A percentile compares a stretch with the other conserved stretches of the same genome.
Conservation (phyloP, 1,140 invertebrate species). For the Bombus difficillimus region DNA sequence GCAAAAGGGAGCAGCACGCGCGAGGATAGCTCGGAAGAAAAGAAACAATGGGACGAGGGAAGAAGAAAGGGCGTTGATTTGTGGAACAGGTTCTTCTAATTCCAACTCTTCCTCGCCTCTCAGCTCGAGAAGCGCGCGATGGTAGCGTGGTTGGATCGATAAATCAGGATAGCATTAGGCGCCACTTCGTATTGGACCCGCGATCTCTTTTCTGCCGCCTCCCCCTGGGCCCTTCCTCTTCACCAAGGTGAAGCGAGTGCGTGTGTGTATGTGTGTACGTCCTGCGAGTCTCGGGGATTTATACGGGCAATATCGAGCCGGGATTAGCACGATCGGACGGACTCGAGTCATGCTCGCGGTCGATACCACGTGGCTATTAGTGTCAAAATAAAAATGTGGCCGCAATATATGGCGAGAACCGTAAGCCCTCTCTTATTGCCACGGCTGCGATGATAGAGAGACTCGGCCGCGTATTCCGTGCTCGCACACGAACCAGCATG, state of each 20-base stretch:
- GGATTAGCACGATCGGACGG: conserved; percentile 82
- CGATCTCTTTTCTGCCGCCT: conserved; percentile 40
- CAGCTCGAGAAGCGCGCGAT: conserved; percentile 21
- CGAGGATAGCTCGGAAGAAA: neutral
- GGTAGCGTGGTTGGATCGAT: conserved; percentile 67
- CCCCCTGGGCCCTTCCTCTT: neutral
- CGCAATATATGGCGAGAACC: conserved; percentile 79
- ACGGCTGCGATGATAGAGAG: conserved; percentile 72
- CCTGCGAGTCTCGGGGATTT: conserved; percentile 76
- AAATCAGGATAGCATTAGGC: conserved; percentile 78
- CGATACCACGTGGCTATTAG: conserved; percentile 82
- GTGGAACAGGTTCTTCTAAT: conserved; percentile 59
- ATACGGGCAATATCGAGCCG: conserved; percentile 81
- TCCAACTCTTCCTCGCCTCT: conserved; percentile 47
- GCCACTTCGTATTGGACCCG: conserved; percentile 69
- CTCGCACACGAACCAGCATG: conserved; percentile 7
- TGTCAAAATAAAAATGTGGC: conserved; percentile 83
- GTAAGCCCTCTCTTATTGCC: conserved; percentile 79
- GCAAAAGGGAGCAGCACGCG: neutral
- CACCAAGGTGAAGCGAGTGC: neutral
- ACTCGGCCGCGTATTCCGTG: conserved; percentile 55
- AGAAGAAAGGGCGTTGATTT: conserved; percentile 59
- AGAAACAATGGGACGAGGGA: conserved; percentile 34
- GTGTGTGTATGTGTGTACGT: neutral
- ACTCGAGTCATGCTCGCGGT: conserved; percentile 79